Base-by-base conservation (phyloP, 2,888 invertebrate species). In the Tenthredo mesomela region DNA sequence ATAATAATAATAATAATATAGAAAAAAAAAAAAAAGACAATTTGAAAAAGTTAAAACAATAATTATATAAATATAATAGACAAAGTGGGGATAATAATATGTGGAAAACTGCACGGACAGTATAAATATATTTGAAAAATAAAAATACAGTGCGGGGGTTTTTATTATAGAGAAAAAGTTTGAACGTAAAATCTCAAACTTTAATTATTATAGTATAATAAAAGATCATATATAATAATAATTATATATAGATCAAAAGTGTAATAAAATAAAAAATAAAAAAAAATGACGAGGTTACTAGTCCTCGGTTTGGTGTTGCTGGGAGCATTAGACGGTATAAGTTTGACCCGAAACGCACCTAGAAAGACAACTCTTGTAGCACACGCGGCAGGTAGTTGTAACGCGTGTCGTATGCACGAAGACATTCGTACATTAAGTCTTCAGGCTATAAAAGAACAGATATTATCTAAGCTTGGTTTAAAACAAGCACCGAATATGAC, bases 401-500 rank as follows among this genome's bases (percentile, higher is more conserved):
- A 94, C 88, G 93, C 94, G 67, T 95, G 95, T 88, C 93, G 94
- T 85, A 93, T 94, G 91, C 94, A 95, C 87, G 95, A 95, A 88
- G 95, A 95, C 90, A 93, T 95, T 78, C 93, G 95, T 84, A 94
- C 93, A n/a, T 90, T 94, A 82, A 95, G 95, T 88, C 91, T 95
- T 77, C 94, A 95, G 89, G 94, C 94, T 65, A 95, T 96, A 89
- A 95, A 95, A 91, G 94, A 94, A 85, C 95, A 95, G 90, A 95
- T 96, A 84, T 91, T 96, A 87, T 94, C 93, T 89, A 95, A 95
- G 89, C 93, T 96, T 88, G 95, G 95, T 2, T 92, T 96, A 88
- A 93, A 93, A 85, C 94, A 94, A 86, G 95, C 95, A 15, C 95
- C 95, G 37, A 96, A 96, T 90, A 94, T 95, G 88, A 95, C 95